Base-by-base conservation (phyloP, 2,113 vertebrate species). In the Solenodon paradoxus region DNA sequence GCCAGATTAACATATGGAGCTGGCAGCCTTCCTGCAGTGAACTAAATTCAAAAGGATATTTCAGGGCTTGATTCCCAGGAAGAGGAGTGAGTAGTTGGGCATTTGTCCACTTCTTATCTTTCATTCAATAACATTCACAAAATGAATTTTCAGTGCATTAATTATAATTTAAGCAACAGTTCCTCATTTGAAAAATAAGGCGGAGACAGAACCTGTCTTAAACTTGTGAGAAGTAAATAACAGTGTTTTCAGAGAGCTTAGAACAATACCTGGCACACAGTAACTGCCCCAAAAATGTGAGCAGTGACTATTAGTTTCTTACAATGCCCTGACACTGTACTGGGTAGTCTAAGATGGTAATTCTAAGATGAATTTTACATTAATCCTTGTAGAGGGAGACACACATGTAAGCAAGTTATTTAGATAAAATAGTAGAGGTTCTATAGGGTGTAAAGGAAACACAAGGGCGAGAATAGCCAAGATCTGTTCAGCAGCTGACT, bases 1-100 rank as follows among this genome's bases (percentile, higher is more conserved):
- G 97, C 95, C 96, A 97, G 95, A 83, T 92, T 95, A 98, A 97
- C 77, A 97, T 97, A 98, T 95, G 93, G 94, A 61, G 84, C 87
- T 97, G 97, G 96, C 72, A 51, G 82, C 49, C 80, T 97, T 97
- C 97, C 92, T 94, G 88, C 92, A 92, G 87, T 91, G 93, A 97
- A 90, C 94, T 96, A 95, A 95, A 96, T 94, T 98, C 95, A 90
- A 66, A 92, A 80, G 20, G 16, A 92, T 72, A 42, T 87, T 92
- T 15, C 55, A 96, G 87, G 90, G 90, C 69, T 88, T 96, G 96
- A 77, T 74, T 94, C 75, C 82, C 57, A 80, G 66, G 59, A 40
- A 94, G 16, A 71, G 80, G 92, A 87, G 77, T 91, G 64, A 77
- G 66, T 89, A 63, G 19, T 90, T 88, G 32, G 83, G 64, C 78